Evolutionary conservation across 2,113 vertebrate genomes (phyloP), one percentile per base, ranked within the genome.

Genomic region (Hippocampus guttulatus): DNA sequence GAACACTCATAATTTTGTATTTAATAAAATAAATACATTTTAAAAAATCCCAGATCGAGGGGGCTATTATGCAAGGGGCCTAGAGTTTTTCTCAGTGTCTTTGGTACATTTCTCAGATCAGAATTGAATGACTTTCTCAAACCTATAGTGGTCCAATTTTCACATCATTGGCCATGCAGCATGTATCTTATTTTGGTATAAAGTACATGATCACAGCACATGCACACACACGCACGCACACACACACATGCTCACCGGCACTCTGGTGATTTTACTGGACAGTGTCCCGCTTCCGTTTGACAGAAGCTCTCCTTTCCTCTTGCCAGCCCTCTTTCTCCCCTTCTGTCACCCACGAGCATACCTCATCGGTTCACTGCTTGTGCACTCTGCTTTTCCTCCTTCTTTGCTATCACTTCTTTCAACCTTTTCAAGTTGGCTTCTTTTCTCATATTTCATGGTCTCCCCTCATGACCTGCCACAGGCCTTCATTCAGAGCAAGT

Each of bases 281-380:
- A 54, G 66, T 79, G 74, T 89, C 88, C 87, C 84, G 83, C 82
- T 89, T 88, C 88, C 89, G 84, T 87, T 85, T 85, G 83, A 89
- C 87, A 87, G 87, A 88, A 88, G 84, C 84, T 73, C 38, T 52
- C 82, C 83, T 78, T 68, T 80, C 71, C 75, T 82, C 77, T 70
- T 5, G 58, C 55, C 82, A 71, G 62, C 68, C 75, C 74, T 84
- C 79, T 73, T 38, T 76, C 65, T 77, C 58, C 69, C 69, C 55
- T 73, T 83, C 83, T 43, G 43, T 70, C 83, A 68, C 40, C 78
- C 76, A 69, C 66, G 64, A 70, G 51, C 52, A 64, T 52, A 54
- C 11, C 73, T 76, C 58, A 30, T 54, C 62, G 15, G 45, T 55
- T n/a, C 52, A 43, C 21, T 54, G 41, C 64, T 40, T 18, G 68